Base-by-base conservation (phyloP, 2,797 vertebrate species). In the Arrhamphus sclerolepis region DNA sequence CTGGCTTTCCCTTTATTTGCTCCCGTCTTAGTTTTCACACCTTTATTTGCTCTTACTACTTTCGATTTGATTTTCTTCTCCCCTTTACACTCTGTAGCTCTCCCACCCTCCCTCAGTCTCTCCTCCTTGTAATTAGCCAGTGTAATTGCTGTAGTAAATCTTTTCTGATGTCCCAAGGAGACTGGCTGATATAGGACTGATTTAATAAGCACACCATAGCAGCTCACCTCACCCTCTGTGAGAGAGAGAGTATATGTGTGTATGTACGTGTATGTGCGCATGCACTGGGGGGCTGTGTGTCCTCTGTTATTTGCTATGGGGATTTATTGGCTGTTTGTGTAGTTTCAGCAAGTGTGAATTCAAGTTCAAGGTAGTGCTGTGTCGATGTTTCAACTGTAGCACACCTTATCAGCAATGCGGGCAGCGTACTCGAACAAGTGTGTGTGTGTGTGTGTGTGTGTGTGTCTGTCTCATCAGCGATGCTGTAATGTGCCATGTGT, bases 121-220 rank as follows among this genome's bases (percentile, higher is more conserved):
- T 77, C 79, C 83, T 83, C 83, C 71, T 88, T 85, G 83, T 90
- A 91, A 91, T 93, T 91, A 91, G 90, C 89, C 76, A 64, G 77
- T 91, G 89, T 92, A 92, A 92, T 93, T 92, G 92, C 89, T 86
- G 89, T 89, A 89, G 88, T 92, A 91, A 92, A 92, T 93, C 90
- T 93, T 91, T 77, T 86, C 75, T 85, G 83, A 80, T 85, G 87
- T 90, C 86, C 89, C 87, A 90, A 87, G 82, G 91, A 91, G 88
- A 87, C 87, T 86, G 80, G 85, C 89, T 91, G 87, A 92, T 92
- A 89, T 90, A 85, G 75, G 83, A 78, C 89, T 91, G 90, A 92
- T 92, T 92, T 93, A 92, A 93, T 91, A 92, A 90, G 87, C 87
- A 77, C 81, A 81, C 74, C 87, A 85, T 73, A 78, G 76, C 85